Evolutionary conservation across 2,888 invertebrate genomes (phyloP).

Genomic region (Campaea margaritaria): DNA sequence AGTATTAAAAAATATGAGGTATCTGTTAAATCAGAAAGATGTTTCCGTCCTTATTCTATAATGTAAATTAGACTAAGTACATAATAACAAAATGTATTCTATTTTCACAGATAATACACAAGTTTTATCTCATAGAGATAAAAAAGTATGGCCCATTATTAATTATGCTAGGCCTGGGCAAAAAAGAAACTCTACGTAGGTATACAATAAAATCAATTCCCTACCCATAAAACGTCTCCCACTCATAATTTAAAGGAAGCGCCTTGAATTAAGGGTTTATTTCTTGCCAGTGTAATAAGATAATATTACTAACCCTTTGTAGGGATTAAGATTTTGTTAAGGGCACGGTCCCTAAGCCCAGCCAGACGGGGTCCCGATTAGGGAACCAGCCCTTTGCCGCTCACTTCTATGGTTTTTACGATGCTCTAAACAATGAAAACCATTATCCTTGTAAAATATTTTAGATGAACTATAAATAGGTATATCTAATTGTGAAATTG

Average conservation of each 20-base stretch:
- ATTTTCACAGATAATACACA: too few species aligned
- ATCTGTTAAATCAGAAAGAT: too few species aligned
- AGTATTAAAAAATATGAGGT: too few species aligned
- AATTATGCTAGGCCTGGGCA: not conserved
- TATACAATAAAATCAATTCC: constrained; percentile 17
- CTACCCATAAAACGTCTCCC: constrained; percentile 37
- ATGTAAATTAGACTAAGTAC: too few species aligned
- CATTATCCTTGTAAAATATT: constrained; percentile 24
- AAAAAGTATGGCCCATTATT: too few species aligned
- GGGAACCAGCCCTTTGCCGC: constrained; percentile 61
- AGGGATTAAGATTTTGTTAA: constrained; percentile 85
- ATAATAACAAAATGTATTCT: too few species aligned
- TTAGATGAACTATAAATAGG: constrained; percentile 9
- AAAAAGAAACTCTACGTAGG: not conserved
- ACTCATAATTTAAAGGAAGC: constrained; percentile 68
- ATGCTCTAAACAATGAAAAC: constrained; percentile 60
- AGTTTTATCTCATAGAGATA: too few species aligned
- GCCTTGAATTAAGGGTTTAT: constrained; percentile 74
- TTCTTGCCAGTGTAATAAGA: constrained; percentile 82
- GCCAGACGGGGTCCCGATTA: constrained; percentile 74
- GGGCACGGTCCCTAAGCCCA: constrained; percentile 73
- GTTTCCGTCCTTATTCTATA: too few species aligned
- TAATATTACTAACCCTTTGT: constrained; percentile 84
- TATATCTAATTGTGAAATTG: constrained; percentile 1
- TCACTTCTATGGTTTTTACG: constrained; percentile 80